These are phyloP conservation scores for Brachionus sp. DNA, from an alignment of 1,140 invertebrate genomes.

Conservation along the genomic window DNA sequence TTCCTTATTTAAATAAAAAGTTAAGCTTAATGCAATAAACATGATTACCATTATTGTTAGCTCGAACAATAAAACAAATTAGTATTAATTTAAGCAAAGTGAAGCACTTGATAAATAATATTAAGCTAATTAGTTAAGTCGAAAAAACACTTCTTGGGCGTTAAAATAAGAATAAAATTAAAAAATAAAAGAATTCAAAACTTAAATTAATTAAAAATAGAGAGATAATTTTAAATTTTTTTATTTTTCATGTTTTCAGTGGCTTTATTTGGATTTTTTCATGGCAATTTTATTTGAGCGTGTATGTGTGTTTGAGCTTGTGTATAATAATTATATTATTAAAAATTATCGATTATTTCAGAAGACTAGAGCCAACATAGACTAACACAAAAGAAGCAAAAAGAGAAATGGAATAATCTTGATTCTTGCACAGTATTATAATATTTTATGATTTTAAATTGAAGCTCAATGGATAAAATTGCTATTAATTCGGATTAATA, in stretches of 20 bases:
- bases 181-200: not conserved
- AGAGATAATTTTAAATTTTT: not conserved
- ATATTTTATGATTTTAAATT: slow-evolving; percentile 4
- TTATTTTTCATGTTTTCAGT: not conserved
- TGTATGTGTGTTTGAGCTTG: not conserved
- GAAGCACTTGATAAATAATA: not conserved
- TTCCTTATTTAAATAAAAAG: not conserved
- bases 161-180: not conserved
- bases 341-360: not conserved
- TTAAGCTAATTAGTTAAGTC: not conserved
- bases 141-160: not conserved
- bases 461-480: not conserved
- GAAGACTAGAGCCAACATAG: not conserved
- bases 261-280: not conserved
- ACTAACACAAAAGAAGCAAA: not conserved
- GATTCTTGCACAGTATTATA: slow-evolving; percentile 6
- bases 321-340: slow-evolving; percentile 13
- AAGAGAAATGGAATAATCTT: not conserved
- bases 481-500: not conserved
- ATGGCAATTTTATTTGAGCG: not conserved
- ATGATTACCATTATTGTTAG: not conserved
- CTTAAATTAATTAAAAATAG: not conserved
- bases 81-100: not conserved
- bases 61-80: not conserved
- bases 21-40: not conserved